These are phyloP conservation scores for Haliclystus octoradiatus DNA, from an alignment of 30 jellyfish, hydroid and myxozoan species.

Conservation along the genomic window DNA sequence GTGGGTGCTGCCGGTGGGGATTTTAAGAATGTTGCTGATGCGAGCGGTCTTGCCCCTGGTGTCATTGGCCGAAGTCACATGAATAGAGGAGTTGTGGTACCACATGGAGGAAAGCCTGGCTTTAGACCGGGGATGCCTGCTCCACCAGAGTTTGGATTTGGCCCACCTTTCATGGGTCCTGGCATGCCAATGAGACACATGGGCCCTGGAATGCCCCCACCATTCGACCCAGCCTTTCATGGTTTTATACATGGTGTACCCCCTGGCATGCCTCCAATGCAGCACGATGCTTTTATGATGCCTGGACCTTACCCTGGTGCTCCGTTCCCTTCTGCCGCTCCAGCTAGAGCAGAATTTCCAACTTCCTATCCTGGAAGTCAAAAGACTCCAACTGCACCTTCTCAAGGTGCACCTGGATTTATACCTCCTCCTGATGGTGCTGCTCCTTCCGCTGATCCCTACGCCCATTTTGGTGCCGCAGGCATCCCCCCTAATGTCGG, in stretches of 20 bases:
- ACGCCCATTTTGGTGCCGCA: not conserved
- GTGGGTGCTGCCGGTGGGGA: conserved; percentile 1
- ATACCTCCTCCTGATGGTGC: not conserved
- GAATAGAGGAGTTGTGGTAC: not conserved
- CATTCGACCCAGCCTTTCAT: not conserved
- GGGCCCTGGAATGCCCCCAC: conserved; percentile 1
- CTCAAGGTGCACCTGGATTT: not conserved
- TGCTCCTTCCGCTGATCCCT: not conserved
- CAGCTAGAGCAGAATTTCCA: not conserved
- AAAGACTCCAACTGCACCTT: not conserved
- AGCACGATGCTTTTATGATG: not conserved
- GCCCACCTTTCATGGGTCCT: not conserved
- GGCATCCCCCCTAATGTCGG: not conserved
- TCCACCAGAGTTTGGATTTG: not conserved
- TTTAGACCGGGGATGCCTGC: not conserved
- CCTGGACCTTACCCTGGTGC: not conserved
- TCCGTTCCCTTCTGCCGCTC: not conserved
- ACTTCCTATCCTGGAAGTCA: not conserved
- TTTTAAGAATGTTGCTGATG: not conserved
- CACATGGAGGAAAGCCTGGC: not conserved
- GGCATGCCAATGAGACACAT: not conserved
- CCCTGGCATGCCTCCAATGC: conserved; percentile 1
- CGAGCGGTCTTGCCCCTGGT: not conserved
- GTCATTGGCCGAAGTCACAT: not conserved
- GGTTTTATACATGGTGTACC: not conserved